Base-by-base conservation (phyloP, 37 sponge, comb jelly and placozoan species). In the Cliona cf. orientalis region DNA sequence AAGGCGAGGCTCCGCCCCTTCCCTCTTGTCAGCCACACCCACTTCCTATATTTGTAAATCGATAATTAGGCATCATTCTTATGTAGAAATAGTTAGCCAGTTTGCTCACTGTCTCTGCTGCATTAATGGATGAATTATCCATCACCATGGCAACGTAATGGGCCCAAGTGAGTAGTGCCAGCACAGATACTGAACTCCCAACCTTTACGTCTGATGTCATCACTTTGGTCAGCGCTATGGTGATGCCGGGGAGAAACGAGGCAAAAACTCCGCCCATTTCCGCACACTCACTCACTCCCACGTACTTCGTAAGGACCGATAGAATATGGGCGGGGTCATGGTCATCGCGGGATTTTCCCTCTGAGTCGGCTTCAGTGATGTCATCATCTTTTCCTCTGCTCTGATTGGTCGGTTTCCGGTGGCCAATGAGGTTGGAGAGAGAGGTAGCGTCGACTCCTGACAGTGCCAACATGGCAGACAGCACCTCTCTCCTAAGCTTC, bases 231-330 rank as follows among this genome's bases (percentile, higher is more conserved):
- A 86, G 37, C 9, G 46, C 57, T 2, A 69, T 49, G 65, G 76
- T 67, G 11, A 91, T 67, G 23, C 91, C 91, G 3, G 91, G 91
- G 21, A 91, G 71, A 46, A 91, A 91, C 38, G 83, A 86, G 31
- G 78, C 84, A 34, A 89, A 76, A 1, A 40, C 74, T 6, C 43
- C 32, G 1, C 58, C 53, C n/a, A n/a, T n/a, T n/a, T n/a, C n/a
- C n/a, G n/a, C n/a, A n/a, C n/a, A n/a, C 55, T 5, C n/a, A n/a
- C 43, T 21, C 29, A 5, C n/a, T 44, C 79, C 80, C 40, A 79
- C 45, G 71, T 53, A 31, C 29, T 71, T 42, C 66, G 33, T 21
- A 42, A 74, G 46, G 29, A n/a, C 3, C 26, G 43, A 36, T 12
- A 35, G 3, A 49, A 39, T 19, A 7, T 53, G 19, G 32, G 49